phyloP scores from a whole-genome alignment of 2,888 invertebrate genomes.

The Cosmorhoe ocellata region DNA sequence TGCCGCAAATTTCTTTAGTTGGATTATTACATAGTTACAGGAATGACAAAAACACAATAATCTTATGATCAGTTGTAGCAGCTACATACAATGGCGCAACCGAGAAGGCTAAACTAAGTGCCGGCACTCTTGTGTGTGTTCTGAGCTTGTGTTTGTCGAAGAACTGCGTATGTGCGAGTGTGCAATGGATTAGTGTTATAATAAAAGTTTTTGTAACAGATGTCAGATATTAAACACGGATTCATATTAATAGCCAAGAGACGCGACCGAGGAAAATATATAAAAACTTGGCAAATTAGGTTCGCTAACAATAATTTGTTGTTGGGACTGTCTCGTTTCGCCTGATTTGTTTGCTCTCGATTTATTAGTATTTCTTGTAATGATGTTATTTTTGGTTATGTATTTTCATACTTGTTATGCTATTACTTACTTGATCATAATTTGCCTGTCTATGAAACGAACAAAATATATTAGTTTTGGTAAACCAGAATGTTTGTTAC shows the following conservation, averaged over 20 bases:
- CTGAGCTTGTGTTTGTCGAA: slow-evolving; percentile 41
- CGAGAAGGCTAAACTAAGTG: slow-evolving; percentile 72
- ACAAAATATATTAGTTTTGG: too few species aligned
- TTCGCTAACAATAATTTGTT: slow-evolving; percentile 63
- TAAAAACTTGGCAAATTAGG: slow-evolving; percentile 78
- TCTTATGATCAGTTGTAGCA: slow-evolving; percentile 24
- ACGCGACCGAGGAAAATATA: slow-evolving; percentile 73
- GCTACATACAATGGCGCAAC: slow-evolving; percentile 55
- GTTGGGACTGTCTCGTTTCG: slow-evolving; percentile 53
- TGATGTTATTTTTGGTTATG: slow-evolving; percentile 24
- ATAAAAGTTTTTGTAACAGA: slow-evolving; percentile 83
- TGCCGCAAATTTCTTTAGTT: too few species aligned
- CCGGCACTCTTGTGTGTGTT: slow-evolving; percentile 62
- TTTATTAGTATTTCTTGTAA: slow-evolving; percentile 43
- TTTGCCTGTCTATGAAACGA: too few species aligned
- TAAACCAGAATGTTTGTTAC: too few species aligned
- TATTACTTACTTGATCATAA: neutral
- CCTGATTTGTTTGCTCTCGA: slow-evolving; percentile 60
- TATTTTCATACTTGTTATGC: neutral
- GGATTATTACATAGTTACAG: too few species aligned
- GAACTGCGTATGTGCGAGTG: slow-evolving; percentile 49
- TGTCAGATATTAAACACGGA: slow-evolving; percentile 82
- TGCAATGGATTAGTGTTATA: slow-evolving; percentile 82
- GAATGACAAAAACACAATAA: slow-evolving; percentile 11
- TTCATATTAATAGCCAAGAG: slow-evolving; percentile 76